These are phyloP conservation scores for Parotia lawesii DNA, from an alignment of 2,113 vertebrate genomes.

Conservation along the genomic window DNA sequence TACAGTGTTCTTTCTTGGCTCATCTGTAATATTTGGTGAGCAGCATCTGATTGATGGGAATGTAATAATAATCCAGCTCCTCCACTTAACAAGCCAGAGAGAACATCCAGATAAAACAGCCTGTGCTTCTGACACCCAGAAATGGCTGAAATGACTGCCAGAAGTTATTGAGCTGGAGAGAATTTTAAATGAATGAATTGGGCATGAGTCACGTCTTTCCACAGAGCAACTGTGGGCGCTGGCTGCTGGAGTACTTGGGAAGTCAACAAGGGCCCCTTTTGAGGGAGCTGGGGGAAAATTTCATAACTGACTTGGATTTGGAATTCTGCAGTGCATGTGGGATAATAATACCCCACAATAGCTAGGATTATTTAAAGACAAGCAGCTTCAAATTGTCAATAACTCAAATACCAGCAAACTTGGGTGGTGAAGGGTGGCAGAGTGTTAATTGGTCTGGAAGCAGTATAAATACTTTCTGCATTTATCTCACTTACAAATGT, in stretches of 20 bases:
- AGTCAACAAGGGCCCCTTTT: conserved; percentile 35
- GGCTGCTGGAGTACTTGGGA: background rate
- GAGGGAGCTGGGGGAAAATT: background rate
- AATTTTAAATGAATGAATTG: conserved; percentile 35
- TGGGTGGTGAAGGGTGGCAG: conserved; percentile 28
- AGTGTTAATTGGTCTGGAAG: conserved; percentile 49
- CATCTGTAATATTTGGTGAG: background rate
- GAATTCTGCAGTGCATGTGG: background rate
- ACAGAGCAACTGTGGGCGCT: background rate
- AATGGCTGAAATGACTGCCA: conserved; percentile 9
- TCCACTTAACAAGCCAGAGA: background rate
- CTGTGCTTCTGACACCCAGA: background rate
- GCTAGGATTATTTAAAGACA: background rate
- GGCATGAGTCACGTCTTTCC: conserved; percentile 29
- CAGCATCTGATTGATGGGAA: background rate
- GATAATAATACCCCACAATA: background rate
- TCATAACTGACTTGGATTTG: background rate
- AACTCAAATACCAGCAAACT: conserved; percentile 15
- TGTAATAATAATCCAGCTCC: background rate
- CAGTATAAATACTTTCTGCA: conserved; percentile 43
- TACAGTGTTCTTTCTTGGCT: background rate
- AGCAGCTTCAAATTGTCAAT: conserved; percentile 12
- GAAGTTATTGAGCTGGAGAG: conserved; percentile 39
- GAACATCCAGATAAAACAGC: conserved; percentile 7
- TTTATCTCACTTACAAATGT: conserved; percentile 51